Evolutionary conservation across 2,888 invertebrate species (phyloP).

Genomic region (Altica lythri): DNA sequence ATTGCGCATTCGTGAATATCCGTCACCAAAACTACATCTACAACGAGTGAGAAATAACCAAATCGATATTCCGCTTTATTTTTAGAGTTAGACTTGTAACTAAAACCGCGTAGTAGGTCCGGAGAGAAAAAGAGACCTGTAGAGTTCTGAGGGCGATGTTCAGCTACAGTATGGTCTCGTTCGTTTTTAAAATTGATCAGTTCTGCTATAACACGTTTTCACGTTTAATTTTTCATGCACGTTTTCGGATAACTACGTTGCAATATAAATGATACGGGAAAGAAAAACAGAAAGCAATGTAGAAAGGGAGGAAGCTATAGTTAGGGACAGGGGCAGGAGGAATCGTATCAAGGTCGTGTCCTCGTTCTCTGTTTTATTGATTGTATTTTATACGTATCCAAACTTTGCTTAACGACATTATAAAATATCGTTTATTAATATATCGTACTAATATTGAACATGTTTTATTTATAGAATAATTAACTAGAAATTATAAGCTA

Average conservation of each 20-base stretch:
- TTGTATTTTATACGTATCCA: conserved; percentile 1
- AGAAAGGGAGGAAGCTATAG: no score
- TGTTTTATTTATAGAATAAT: no score
- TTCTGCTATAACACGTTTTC: background rate
- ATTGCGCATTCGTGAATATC: conserved; percentile 3
- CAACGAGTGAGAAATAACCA: conserved; percentile 1
- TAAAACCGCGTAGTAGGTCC: background rate
- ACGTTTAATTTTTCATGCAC: conserved; percentile 11
- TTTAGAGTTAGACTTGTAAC: background rate
- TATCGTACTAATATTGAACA: no score
- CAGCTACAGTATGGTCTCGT: background rate
- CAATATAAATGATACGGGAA: background rate
- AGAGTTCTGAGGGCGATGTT: background rate
- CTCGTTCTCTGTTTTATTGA: conserved; percentile 10
- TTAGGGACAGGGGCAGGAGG: background rate
- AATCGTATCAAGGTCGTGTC: conserved; percentile 2
- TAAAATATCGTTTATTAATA: no score
- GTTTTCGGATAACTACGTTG: conserved; percentile 2
- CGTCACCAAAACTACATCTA: conserved; percentile 1
- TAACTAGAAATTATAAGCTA: no score
- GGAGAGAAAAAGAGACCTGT: background rate
- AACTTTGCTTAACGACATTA: background rate
- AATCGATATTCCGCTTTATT: conserved; percentile 4
- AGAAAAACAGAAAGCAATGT: background rate
- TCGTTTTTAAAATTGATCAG: background rate